Evolutionary conservation across 2,113 vertebrate species (phyloP), one percentile per base, ranked within the genome.

Genomic region (Brienomyrus brachyistius): DNA sequence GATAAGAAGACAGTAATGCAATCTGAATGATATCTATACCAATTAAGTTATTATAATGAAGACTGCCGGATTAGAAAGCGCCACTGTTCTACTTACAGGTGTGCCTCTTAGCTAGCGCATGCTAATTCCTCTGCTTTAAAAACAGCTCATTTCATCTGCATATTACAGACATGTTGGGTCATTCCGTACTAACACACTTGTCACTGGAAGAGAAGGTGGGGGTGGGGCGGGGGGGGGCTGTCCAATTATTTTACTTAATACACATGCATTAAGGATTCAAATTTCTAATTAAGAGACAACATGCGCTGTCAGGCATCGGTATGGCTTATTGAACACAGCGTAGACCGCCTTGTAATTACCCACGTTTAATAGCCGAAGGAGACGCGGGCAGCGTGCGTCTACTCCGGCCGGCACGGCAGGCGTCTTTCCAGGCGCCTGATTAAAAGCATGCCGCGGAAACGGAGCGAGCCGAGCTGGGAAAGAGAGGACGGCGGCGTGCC

Each of bases 241-340:
- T 96, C 96, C 95, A 97, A 98, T 98, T 97, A 98, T 97, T 98
- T 96, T 95, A 94, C 95, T 96, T 97, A 96, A 95, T 96, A 97
- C 96, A 95, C 92, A 93, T 94, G 95, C 95, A 97, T 97, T 97
- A 97, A 95, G 94, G 94, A 97, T 97, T 97, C 95, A 95, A 91
- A 97, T 96, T 97, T 95, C 95, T 97, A 98, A 98, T 98, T 97
- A 98, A 97, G 96, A 97, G 97, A 96, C 96, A 97, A 96, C 96
- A 96, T 96, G 95, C 95, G 92, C 95, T 96, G 96, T 96, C 97
- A 97, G 96, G 94, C 95, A 95, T 95, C 94, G 95, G 94, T 95
- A 97, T 94, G 97, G 97, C 95, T 96, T 97, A 96, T 93, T 97
- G 96, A 97, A 96, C 97, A 97, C 94, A 94, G 95, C 94, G 93